Evolutionary conservation across 92 coral and sea anemone species (phyloP), one percentile per base, ranked within the genome.

Genomic region (Ricordea florida): DNA sequence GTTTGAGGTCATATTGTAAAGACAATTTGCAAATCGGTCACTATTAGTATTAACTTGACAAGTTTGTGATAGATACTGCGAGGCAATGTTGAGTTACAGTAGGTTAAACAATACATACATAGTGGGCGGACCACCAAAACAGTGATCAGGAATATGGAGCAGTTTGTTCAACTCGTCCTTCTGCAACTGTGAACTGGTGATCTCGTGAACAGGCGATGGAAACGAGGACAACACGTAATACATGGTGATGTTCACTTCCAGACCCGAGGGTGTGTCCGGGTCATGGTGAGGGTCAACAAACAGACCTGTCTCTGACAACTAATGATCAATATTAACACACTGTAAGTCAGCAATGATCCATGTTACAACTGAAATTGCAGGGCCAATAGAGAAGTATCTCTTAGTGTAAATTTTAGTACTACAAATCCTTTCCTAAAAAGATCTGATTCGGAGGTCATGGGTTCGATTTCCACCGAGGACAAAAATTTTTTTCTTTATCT

Each of bases 41-140:
- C n/a, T n/a, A n/a, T n/a, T n/a, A n/a, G n/a, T n/a, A n/a, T n/a
- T n/a, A n/a, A n/a, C n/a, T n/a, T n/a, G n/a, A n/a, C n/a, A n/a
- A n/a, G n/a, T n/a, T n/a, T n/a, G n/a, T n/a, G n/a, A 37, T 37
- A 14, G 44, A 37, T 8, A 37, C 44, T 37, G 44, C 8, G 44
- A 37, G n/a, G n/a, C n/a, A 37, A 8, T 8, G 44, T 8, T 8
- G n/a, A 37, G 44, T 37, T 8, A 14, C 8, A 8, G 15, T 23
- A 57, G 33, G 1, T 5, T 16, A 16, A 14, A 14, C 33, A 21
- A 22, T 38, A 72, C 98, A 85, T 80, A 94, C 98, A 94, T 94
- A 34, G 98, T 90, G n/a, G 98, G 98, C 1, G 97, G 97, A 4
- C 98, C 98, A 21, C 97, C 90, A 69, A 92, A 94, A 78, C 98